Base-by-base conservation (phyloP, 1,140 invertebrate genomes). In the Lasaia peninsularis region DNA sequence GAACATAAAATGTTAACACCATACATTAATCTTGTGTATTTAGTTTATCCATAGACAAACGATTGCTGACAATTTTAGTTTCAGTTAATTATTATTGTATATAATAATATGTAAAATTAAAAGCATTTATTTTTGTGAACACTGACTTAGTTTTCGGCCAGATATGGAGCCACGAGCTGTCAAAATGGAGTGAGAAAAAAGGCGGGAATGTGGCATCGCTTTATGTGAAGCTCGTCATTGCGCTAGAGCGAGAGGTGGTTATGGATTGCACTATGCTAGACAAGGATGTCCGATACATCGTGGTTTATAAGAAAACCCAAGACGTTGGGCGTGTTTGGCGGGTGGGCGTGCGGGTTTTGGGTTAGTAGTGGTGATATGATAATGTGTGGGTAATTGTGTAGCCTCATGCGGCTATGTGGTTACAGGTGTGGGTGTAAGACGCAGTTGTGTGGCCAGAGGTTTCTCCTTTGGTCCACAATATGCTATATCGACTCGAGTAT, bases 131-230 rank as follows among this genome's bases (percentile, higher is more conserved):
- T 12, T 65, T 59, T 81, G 83, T 88, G 83, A 84, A 85, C 85
- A 65, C 79, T 64, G 80, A 78, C 81, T 86, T 88, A 86, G 61
- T 70, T 76, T 76, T 80, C 73, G 74, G 78, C 85, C 83, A 86
- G 85, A 88, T 86, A 88, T 86, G 83, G 85, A 83, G 85, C 85
- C 85, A 78, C 85, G 85, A 88, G 80, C 85, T 88, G 85, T 88
- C 86, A 88, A 86, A 88, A 86, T 88, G 85, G 85, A 88, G 85
- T 88, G 85, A 80, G 86, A 86, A 88, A 88, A 88, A 86, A 86
- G 83, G 86, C 83, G 86, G 83, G 86, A 88, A 86, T 88, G 86
- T 77, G 86, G 86, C 83, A 62, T 69, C 79, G 76, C 78, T 88
- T 88, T 88, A 88, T 88, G 81, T 83, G 85, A 77, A 75, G 78